These are phyloP conservation scores for Channallabes apus DNA, from an alignment of 2,797 vertebrate genomes.

Conservation along the genomic window DNA sequence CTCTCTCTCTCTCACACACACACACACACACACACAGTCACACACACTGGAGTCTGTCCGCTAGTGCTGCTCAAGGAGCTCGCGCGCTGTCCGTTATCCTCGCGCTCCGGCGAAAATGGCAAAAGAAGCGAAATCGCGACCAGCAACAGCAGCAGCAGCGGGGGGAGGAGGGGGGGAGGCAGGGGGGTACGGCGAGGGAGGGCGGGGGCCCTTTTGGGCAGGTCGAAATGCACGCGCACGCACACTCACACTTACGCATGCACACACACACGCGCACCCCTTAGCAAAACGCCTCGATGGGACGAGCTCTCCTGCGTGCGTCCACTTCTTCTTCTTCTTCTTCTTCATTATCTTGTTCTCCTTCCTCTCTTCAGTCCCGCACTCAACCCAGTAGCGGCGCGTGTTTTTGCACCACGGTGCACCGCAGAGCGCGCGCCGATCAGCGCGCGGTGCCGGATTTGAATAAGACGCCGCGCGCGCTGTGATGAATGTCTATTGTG, in stretches of 20 bases:
- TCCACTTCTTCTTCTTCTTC: not conserved
- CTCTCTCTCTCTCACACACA: not conserved
- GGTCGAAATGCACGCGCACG: constrained; percentile 29
- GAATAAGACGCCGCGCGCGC: constrained; percentile 90
- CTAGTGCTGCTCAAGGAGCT: not conserved
- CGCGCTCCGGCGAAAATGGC: constrained; percentile 32
- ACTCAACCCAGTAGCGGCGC: constrained; percentile 76
- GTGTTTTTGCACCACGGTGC: constrained; percentile 73
- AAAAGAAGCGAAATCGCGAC: constrained; percentile 35
- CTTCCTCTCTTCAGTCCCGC: constrained; percentile 82
- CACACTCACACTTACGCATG: constrained; percentile 9
- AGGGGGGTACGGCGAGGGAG: not conserved
- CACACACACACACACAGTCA: not conserved
- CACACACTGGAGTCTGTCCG: not conserved
- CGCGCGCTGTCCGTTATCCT: constrained; percentile 27
- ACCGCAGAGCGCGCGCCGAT: constrained; percentile 74
- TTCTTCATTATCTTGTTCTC: constrained; percentile 64
- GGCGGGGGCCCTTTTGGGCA: constrained; percentile 5
- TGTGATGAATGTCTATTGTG: constrained; percentile 99
- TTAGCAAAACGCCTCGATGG: constrained; percentile 60
- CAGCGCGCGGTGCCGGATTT: constrained; percentile 99
- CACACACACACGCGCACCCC: constrained; percentile 33
- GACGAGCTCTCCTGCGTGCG: constrained; percentile 72
- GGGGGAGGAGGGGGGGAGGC: not conserved
- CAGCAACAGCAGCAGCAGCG: constrained; percentile 16